Base-by-base conservation (phyloP, 1,140 invertebrate genomes). In the Rhysida immarginata region DNA sequence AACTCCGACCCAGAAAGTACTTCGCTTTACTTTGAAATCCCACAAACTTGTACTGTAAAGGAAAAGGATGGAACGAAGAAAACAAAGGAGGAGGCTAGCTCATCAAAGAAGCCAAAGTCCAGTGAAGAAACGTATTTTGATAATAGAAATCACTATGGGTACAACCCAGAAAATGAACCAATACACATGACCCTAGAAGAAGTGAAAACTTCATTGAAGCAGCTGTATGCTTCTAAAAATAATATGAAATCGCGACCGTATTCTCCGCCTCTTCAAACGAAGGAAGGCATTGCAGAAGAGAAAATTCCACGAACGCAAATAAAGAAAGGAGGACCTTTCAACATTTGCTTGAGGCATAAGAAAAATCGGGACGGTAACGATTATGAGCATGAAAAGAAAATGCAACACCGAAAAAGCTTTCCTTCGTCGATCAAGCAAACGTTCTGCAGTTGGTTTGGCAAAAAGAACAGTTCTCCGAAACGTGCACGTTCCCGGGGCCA, bases 101-200 rank as follows among this genome's bases (percentile, higher is more conserved):
- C n/a, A n/a, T n/a, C n/a, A n/a, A n/a, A n/a, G n/a, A n/a, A n/a
- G n/a, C n/a, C n/a, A n/a, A n/a, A n/a, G n/a, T n/a, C n/a, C n/a
- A n/a, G n/a, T n/a, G n/a, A n/a, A n/a, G n/a, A n/a, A n/a, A n/a
- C n/a, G n/a, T n/a, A n/a, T n/a, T n/a, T n/a, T n/a, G n/a, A n/a
- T n/a, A n/a, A n/a, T n/a, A n/a, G n/a, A n/a, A n/a, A n/a, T n/a
- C n/a, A n/a, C n/a, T n/a, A 46, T 23, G 44, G 18, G 8, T 46
- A 57, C 21, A 48, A 61, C 35, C 48, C 50, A 5, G 52, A 59
- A 20, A 52, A 50, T 35, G 85, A 88, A 63, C 85, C 86, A 1
- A 79, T 88, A 55, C 85, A 89, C 65, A 84, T 90, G 79, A 87
- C 85, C 11, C 69, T 90, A 20, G 82, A 87, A 57, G 85, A 91